These are phyloP conservation scores for Calcarius lapponicus DNA, from an alignment of 2,797 vertebrate genomes.

Conservation along the genomic window DNA sequence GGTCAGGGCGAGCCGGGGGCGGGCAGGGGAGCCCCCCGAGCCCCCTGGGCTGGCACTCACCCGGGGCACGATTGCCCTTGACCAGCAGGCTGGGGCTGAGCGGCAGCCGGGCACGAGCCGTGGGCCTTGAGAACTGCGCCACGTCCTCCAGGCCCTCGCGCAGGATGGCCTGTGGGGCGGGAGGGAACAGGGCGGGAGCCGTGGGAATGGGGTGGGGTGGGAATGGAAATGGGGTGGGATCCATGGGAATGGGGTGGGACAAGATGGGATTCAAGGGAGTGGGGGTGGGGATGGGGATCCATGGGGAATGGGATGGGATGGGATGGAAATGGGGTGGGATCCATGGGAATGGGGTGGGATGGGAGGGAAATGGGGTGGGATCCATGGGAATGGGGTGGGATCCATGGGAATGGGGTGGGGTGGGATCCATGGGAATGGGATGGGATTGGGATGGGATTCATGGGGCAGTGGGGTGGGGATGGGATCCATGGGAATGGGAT, in stretches of 20 bases:
- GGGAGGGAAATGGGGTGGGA: too few relatives aligned
- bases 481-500: too few relatives aligned
- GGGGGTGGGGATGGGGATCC: too few relatives aligned
- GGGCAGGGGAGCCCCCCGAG: background rate
- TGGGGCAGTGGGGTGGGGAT: too few relatives aligned
- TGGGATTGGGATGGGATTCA: too few relatives aligned
- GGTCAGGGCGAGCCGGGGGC: rapidly evolving
- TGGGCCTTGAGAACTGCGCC: constrained; percentile 86
- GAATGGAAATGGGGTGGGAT: background rate
- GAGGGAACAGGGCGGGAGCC: too few relatives aligned
- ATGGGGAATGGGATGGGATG: too few relatives aligned
- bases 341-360: background rate
- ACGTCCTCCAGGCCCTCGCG: constrained; percentile 88
- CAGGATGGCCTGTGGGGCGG: constrained; percentile 80
- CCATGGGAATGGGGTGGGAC: too few relatives aligned
- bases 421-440: background rate
- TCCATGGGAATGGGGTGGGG: too few relatives aligned
- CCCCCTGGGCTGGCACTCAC: constrained; percentile 72
- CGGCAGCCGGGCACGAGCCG: constrained; percentile 88
- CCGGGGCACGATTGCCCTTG: constrained; percentile 88
- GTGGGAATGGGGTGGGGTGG: background rate
- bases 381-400: too few relatives aligned
- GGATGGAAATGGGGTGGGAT: too few relatives aligned
- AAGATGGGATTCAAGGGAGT: too few relatives aligned
- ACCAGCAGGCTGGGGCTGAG: constrained; percentile 92